phyloP scores from a whole-genome alignment of 1,140 invertebrate genomes.

The Zaprionus africanus region DNA sequence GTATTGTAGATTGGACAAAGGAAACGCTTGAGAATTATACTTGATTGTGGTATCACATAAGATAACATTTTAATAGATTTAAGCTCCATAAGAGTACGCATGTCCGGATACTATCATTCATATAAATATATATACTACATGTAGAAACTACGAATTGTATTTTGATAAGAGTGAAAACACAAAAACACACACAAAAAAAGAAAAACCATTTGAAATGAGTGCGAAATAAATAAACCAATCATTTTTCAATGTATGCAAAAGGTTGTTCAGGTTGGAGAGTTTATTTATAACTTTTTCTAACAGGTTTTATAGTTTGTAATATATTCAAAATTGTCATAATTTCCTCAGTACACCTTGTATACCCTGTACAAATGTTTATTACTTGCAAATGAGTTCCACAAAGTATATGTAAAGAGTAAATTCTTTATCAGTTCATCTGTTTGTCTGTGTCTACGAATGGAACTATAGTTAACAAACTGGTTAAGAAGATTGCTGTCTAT shows the following conservation, averaged over 20 bases:
- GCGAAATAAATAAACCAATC: slow-evolving; percentile 65
- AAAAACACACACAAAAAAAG: slow-evolving; percentile 36
- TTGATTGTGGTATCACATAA: slow-evolving; percentile 65
- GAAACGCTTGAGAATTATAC: slow-evolving; percentile 67
- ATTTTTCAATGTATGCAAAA: slow-evolving; percentile 49
- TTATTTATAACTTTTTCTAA: too few relatives aligned
- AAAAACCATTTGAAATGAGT: slow-evolving; percentile 33
- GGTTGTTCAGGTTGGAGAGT: too few relatives aligned
- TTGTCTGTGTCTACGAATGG: too few relatives aligned
- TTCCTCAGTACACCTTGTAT: too few relatives aligned
- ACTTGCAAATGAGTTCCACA: too few relatives aligned
- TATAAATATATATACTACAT: slow-evolving; percentile 7
- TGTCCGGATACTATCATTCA: slow-evolving; percentile 45
- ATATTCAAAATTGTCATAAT: too few relatives aligned
- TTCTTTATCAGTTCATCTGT: too few relatives aligned
- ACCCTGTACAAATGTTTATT: too few relatives aligned
- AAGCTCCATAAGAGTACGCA: slow-evolving; percentile 30
- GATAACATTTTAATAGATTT: slow-evolving; percentile 59
- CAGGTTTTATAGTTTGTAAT: too few relatives aligned
- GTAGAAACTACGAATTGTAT: slow-evolving; percentile 50
- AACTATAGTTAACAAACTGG: too few relatives aligned
- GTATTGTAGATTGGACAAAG: slow-evolving; percentile 51
- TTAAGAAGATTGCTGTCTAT: too few relatives aligned
- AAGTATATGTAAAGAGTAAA: too few relatives aligned
- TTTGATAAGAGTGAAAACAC: slow-evolving; percentile 70